These are phyloP conservation scores for Tetheella fluctuosa DNA, from an alignment of 2,888 invertebrate species.

Conservation along the genomic window DNA sequence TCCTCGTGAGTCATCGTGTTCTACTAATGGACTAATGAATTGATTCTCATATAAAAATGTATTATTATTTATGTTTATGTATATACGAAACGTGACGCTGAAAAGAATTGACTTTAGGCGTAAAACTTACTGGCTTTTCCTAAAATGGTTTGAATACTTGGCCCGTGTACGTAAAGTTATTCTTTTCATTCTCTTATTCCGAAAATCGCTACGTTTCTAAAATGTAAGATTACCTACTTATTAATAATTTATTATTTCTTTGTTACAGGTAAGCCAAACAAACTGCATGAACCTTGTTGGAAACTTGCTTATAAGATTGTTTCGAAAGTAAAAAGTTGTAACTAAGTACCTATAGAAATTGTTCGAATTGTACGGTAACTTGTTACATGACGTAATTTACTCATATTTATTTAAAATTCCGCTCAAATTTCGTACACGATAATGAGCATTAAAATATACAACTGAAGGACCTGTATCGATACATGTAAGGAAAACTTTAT, in stretches of 20 bases:
- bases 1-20: slow-evolving; percentile 37
- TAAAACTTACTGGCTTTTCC: neutral
- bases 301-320: slow-evolving; percentile 1
- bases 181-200: too few relatives aligned
- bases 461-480: neutral
- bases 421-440: neutral
- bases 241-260: slow-evolving; percentile 27
- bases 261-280: slow-evolving; percentile 50
- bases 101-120: neutral
- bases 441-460: slow-evolving; percentile 6
- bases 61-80: too few relatives aligned
- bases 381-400: slow-evolving; percentile 2
- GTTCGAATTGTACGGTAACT: neutral
- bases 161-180: too few relatives aligned
- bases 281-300: neutral
- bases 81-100: too few relatives aligned
- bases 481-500: slow-evolving; percentile 21
- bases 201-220: too few relatives aligned
- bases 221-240: slow-evolving; percentile 9
- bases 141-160: too few relatives aligned
- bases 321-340: neutral
- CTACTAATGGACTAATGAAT: slow-evolving; percentile 36
- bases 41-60: neutral
- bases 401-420: neutral
- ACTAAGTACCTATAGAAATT: neutral